Conservation (phyloP, 2,888 invertebrate genomes). For the Ceramica pisi region DNA sequence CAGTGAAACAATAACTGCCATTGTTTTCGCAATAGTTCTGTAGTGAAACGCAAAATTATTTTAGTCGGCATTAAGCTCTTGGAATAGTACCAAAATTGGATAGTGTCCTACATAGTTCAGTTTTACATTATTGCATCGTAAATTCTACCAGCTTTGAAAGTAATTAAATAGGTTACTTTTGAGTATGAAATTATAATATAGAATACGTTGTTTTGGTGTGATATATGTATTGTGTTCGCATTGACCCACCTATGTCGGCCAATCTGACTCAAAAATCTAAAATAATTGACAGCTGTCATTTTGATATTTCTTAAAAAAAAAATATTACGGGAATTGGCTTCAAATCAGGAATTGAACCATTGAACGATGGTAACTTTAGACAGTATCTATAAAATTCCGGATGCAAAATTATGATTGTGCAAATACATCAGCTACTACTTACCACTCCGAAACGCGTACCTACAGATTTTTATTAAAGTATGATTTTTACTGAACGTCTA, state of each 20-base stretch:
- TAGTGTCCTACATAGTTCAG: constrained; percentile 66
- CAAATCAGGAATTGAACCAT: too few species aligned
- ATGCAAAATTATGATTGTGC: not conserved
- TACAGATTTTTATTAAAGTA: constrained; percentile 19
- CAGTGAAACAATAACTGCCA: constrained; percentile 16
- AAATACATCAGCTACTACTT: too few species aligned
- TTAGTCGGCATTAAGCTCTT: constrained; percentile 60
- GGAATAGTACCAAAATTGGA: constrained; percentile 74
- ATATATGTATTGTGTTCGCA: constrained; percentile 13
- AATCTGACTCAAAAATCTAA: too few species aligned
- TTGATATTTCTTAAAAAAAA: too few species aligned
- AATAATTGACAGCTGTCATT: too few species aligned
- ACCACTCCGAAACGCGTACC: not conserved
- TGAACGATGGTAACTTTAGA: too few species aligned
- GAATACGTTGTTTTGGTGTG: not conserved
- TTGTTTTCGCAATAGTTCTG: constrained; percentile 43
- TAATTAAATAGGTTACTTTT: constrained; percentile 22
- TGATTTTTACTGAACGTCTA: not conserved
- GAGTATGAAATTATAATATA: constrained; percentile 25
- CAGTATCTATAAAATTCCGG: not conserved
- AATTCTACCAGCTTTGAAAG: constrained; percentile 60
- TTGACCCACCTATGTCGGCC: too few species aligned
- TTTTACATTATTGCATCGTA: constrained; percentile 69
- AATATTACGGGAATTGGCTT: too few species aligned
- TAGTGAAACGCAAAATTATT: constrained; percentile 63